Evolutionary conservation across 2,888 invertebrate genomes (phyloP), one percentile per base, ranked within the genome.

Genomic region (Cheilosia grossa): DNA sequence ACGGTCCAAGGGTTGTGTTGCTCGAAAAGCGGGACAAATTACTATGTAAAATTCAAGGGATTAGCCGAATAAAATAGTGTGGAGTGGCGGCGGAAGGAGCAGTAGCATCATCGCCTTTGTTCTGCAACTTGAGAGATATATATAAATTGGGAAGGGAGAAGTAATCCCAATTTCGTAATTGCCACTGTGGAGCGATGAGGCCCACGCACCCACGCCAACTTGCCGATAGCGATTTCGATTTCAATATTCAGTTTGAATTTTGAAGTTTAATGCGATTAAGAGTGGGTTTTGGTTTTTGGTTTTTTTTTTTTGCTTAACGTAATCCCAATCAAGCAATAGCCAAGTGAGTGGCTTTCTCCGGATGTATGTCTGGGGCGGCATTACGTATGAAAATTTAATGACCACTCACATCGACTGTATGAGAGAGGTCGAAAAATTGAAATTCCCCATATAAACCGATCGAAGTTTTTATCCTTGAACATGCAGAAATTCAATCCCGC

Each of bases 11-110:
- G 59, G 58, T 75, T 75, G 63, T 69, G 63, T 59, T 44, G 30
- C 15, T 70, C 37, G 40, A 69, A 44, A 64, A 54, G 30, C 30
- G 58, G 70, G 15, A 69, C 81, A 81, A 81, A 81, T 81, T 69
- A 47, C 63, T 42, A 37, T 51, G 44, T 53, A 51, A 40, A 58
- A 64, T 47, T 61, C 64, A 47, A 40, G 7, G 49, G 70, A 75
- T 63, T 58, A 69, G 40, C 69, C 30, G 9, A 49, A 54, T 47
- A 63, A 33, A 56, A 78, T 63, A 51, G 64, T 30, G 21, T 21
- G n/a, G 19, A 33, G 40, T 3, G 3, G 56, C n/a, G 6, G 19
- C 10, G 13, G 17, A 27, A 49, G 7, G 13, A 49, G 33, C n/a
- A 51, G 9, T 42, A 42, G n/a, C 17, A n/a, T 44, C 27, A 33